Evolutionary conservation across 2,888 invertebrate species (phyloP), one percentile per base, ranked within the genome.

Genomic region (Leptopterna dolabrata): DNA sequence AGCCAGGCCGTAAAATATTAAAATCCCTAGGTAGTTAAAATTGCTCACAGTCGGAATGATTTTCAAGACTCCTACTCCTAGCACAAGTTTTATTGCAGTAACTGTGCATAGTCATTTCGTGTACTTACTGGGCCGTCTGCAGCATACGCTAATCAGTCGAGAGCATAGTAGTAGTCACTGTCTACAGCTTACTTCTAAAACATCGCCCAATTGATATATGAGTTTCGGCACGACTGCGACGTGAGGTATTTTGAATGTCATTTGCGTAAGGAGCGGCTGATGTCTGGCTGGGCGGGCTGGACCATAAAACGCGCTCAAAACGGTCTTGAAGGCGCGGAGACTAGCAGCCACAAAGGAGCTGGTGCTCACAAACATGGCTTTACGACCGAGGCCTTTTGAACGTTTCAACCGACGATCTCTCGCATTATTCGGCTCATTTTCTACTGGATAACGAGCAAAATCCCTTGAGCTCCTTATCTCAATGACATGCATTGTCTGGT

Each of bases 351-450:
- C 63, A 73, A 73, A 73, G 73, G 36, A 73, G 73, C 19, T 73
- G 30, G 73, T 73, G 73, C 73, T 73, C 14, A 36, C 73, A 73
- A 73, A 73, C 73, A 73, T 14, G 73, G 36, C 73, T 73, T 73
- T 36, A 73, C 36, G 73, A 63, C 63, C 63, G 63, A 63, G 36
- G 36, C 36, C 73, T 73, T 73, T 73, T 73, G 19, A 19, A 73
- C 30, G 36, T 19, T 36, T 36, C 71, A 13, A 71, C 29, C 36
- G 30, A 36, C 29, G 29, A 36, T 19, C 41, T 41, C 73, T 41
- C 36, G 73, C 73, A 73, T 73, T 73, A 73, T 30, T 73, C 36
- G 73, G 36, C 41, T 73, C 73, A 41, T 73, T 73, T 73, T 73
- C 73, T 36, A 41, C n/a, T 11, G 73, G n/a, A 29, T 73, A 73